Evolutionary conservation across 2,797 vertebrate species (phyloP), one percentile per base, ranked within the genome.

Genomic region (Microctenopoma stevenorrisi): DNA sequence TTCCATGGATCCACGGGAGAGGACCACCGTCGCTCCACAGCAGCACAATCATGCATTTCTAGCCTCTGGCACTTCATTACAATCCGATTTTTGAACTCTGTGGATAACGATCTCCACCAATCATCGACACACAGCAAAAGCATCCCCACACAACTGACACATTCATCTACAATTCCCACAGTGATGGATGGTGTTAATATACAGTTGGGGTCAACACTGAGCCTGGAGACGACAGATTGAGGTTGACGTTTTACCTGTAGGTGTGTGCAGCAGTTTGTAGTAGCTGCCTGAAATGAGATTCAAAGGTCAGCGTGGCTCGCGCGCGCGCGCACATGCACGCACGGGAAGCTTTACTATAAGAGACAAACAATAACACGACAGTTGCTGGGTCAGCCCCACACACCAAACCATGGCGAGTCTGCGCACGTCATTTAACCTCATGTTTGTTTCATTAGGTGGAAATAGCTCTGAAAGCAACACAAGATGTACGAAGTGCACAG

Each of bases 291-390:
- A 55, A 74, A 86, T 70, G 37, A 72, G 26, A 88, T 76, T 68
- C 59, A 88, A 83, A 82, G 78, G 78, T 87, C 82, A 86, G 73
- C 26, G 64, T 68, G 53, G 53, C 51, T 73, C 33, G 25, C 16
- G 30, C 47, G n/a, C 33, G 43, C 51, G 33, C 56, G 38, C 35
- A 58, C 62, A 57, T 52, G 26, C 49, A 57, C 60, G 18, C 49
- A 50, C 44, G 49, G 30, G 64, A 25, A 2, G 48, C 47, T 40
- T 30, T 42, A 15, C 60, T 46, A 25, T 42, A 26, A 28, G n/a
- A 74, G 12, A 30, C 9, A 46, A 16, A 43, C 42, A 59, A 40
- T 16, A 55, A 52, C n/a, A 40, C 5, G 1, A 66, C 18, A 56
- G 38, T 66, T 57, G 18, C 57, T 44, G 25, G 60, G 63, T 68